phyloP scores from a whole-genome alignment of 2,113 vertebrate species.

The Sebastes schlegelii region DNA sequence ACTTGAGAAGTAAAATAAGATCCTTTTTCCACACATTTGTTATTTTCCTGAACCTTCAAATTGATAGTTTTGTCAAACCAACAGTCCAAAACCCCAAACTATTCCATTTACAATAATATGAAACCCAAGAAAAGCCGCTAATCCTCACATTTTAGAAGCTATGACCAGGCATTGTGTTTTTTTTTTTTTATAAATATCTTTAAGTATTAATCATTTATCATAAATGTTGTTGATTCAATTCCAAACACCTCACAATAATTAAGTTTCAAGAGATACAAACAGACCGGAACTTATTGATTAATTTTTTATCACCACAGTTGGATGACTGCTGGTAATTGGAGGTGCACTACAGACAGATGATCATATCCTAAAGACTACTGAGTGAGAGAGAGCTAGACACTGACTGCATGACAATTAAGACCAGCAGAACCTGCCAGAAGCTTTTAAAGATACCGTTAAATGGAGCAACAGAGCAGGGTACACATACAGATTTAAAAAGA shows the following conservation, averaged over 20 bases:
- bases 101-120: not conserved
- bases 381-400: not conserved
- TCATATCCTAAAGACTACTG: not conserved
- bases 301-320: not conserved
- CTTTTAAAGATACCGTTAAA: not conserved
- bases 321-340: slow-evolving; percentile 2
- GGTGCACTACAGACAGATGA: not conserved
- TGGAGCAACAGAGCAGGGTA: slow-evolving; percentile 3
- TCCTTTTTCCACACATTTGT: not conserved
- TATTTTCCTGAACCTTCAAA: not conserved
- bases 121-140: too few relatives aligned
- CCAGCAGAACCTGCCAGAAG: not conserved
- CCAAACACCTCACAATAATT: too few relatives aligned
- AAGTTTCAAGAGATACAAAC: too few relatives aligned
- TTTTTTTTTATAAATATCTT: too few relatives aligned
- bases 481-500: slow-evolving; percentile 3
- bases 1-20: not conserved
- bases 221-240: too few relatives aligned
- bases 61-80: not conserved
- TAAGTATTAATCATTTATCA: not conserved
- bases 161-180: too few relatives aligned
- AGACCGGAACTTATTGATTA: not conserved
- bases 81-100: not conserved
- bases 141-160: not conserved
- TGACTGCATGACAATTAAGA: not conserved